These are phyloP conservation scores for Anoncus sp. DNA, from an alignment of 2,888 invertebrate species.

Conservation along the genomic window DNA sequence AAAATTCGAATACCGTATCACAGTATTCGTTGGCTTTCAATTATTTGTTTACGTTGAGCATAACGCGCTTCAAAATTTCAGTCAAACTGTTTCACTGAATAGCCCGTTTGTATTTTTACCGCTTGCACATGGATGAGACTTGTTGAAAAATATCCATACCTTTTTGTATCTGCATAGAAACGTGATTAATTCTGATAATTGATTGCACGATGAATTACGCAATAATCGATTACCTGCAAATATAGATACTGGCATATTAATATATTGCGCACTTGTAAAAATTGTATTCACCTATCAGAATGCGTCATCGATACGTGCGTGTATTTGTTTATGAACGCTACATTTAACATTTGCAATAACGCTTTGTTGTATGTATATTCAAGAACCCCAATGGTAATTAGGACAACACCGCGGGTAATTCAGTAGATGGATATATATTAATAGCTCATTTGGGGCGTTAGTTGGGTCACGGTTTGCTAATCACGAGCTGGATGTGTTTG, in stretches of 20 bases:
- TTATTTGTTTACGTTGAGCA: too few relatives aligned
- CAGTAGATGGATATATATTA: background rate
- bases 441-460: background rate
- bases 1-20: too few relatives aligned
- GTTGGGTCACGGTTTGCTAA: conserved; percentile 7
- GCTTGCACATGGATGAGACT: too few relatives aligned
- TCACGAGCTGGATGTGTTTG: conserved; percentile 11
- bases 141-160: too few relatives aligned
- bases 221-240: background rate
- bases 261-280: too few relatives aligned
- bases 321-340: background rate
- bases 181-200: background rate
- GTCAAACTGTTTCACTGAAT: too few relatives aligned
- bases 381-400: background rate
- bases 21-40: too few relatives aligned
- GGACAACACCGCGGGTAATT: background rate
- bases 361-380: background rate
- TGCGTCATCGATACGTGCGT: background rate
- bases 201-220: background rate
- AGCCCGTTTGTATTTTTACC: too few relatives aligned
- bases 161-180: too few relatives aligned
- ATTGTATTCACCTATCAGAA: background rate
- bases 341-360: background rate
- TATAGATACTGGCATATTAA: background rate
- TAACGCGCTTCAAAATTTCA: too few relatives aligned